Evolutionary conservation across 1,140 invertebrate species (phyloP).

Genomic region (Rhopalosiphum padi): DNA sequence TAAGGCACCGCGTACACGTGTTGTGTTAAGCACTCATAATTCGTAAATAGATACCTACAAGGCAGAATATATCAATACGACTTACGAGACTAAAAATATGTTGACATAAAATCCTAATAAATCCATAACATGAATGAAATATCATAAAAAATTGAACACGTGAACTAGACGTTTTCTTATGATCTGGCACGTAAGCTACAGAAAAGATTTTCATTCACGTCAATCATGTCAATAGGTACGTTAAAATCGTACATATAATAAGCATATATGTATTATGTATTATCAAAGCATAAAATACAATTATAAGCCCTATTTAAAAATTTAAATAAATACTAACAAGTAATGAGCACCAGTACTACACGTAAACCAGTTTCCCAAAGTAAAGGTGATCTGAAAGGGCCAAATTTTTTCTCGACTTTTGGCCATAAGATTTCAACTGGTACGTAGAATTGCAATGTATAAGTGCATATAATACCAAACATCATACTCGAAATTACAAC

Average conservation of each 20-base stretch:
- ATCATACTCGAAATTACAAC: slow-evolving; percentile 90
- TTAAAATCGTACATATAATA: neutral
- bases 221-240: neutral
- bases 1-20: neutral
- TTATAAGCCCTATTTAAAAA: neutral
- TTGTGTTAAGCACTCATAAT: neutral
- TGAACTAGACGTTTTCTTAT: neutral
- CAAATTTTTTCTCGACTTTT: slow-evolving; percentile 44
- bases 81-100: neutral
- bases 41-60: neutral
- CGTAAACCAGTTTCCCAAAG: slow-evolving; percentile 28
- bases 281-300: neutral
- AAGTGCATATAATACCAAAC: slow-evolving; percentile 89
- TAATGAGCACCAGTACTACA: slow-evolving; percentile 16
- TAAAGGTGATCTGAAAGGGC: slow-evolving; percentile 28
- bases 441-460: slow-evolving; percentile 95
- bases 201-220: neutral
- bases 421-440: slow-evolving; percentile 84
- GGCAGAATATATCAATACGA: neutral
- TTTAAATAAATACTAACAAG: slow-evolving; percentile 40
- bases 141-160: neutral
- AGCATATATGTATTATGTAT: too few species aligned
- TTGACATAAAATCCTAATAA: neutral
- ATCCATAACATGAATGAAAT: neutral
- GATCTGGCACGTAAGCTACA: neutral